Base-by-base conservation (phyloP, 1,140 invertebrate genomes). In the Phymorhynchus buccinoides region DNA sequence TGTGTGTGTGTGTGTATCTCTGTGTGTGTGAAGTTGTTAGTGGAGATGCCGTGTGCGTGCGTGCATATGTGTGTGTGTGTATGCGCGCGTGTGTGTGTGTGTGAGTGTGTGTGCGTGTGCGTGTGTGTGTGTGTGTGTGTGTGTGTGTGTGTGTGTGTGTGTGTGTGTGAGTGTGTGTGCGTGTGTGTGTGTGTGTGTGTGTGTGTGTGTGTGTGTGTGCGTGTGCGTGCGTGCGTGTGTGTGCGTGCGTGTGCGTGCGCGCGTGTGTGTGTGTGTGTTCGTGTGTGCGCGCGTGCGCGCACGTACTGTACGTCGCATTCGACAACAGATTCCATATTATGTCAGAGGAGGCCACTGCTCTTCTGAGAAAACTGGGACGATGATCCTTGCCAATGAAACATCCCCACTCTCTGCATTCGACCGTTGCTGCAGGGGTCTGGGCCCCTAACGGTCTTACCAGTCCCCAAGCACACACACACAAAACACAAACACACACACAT, bases 101-200 rank as follows among this genome's bases (percentile, higher is more conserved):
- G 62, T 66, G 62, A 27, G 62, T 66, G 62, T 66, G 62, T 66
- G 62, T 66, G 27, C 30, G 62, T 66, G 62, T n/a, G 62, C 27
- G 62, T n/a, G 62, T 14, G 27, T n/a, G 62, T n/a, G 62, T 66
- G 9, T 66, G 9, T 14, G 62, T 66, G 62, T 66, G 62, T 14
- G 62, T 7, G 3, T 7, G 62, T 66, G 62, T 66, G 9, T 66
- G 9, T 66, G 62, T 14, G 62, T 66, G 9, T 66, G 62, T 66
- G 62, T 66, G 62, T 66, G 62, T 66, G 27, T 66, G 62, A 27
- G 62, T 14, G 62, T 66, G 62, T 66, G 62, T 66, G 62, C 30
- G 62, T 14, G 62, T 66, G 62, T 66, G 62, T 66, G 62, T 66
- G 62, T 66, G 62, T 66, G 27, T n/a, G 62, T 66, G 62, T 66